Evolutionary conservation across 2,113 vertebrate species (phyloP).

Genomic region (Grallaria varia): DNA sequence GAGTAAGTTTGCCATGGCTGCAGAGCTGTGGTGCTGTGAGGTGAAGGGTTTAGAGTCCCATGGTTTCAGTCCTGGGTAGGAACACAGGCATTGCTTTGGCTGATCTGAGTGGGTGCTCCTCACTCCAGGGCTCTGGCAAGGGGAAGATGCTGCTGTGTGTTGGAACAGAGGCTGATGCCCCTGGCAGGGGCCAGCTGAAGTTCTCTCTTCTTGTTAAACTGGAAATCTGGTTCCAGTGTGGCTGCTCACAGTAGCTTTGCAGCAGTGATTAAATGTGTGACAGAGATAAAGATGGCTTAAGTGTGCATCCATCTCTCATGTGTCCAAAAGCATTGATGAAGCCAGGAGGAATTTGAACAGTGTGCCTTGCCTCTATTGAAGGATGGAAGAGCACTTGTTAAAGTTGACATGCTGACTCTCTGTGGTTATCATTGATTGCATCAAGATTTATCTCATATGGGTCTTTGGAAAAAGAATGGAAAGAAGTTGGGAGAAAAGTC

Average conservation of each 20-base stretch:
- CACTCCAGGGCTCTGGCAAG: neutral
- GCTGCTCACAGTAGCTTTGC: neutral
- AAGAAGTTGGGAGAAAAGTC: neutral
- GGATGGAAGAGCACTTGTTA: neutral
- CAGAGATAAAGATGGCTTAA: neutral
- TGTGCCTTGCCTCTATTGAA: neutral
- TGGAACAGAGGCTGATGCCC: neutral
- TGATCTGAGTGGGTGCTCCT: neutral
- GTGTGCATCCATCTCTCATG: neutral
- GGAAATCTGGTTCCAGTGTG: neutral
- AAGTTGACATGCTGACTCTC: neutral
- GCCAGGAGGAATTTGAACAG: neutral
- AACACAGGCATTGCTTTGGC: rapidly evolving
- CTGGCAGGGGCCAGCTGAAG: neutral
- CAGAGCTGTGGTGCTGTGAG: neutral
- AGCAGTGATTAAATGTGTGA: neutral
- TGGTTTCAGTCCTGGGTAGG: neutral
- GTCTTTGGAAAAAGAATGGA: neutral
- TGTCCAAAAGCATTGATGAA: neutral
- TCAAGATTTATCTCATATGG: neutral
- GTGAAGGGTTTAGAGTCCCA: neutral
- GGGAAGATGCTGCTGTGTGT: neutral
- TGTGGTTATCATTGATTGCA: neutral
- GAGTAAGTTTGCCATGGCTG: neutral
- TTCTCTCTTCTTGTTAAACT: neutral